Evolutionary conservation across 2,113 vertebrate species (phyloP).

Genomic region (Oxyruncus cristatus): DNA sequence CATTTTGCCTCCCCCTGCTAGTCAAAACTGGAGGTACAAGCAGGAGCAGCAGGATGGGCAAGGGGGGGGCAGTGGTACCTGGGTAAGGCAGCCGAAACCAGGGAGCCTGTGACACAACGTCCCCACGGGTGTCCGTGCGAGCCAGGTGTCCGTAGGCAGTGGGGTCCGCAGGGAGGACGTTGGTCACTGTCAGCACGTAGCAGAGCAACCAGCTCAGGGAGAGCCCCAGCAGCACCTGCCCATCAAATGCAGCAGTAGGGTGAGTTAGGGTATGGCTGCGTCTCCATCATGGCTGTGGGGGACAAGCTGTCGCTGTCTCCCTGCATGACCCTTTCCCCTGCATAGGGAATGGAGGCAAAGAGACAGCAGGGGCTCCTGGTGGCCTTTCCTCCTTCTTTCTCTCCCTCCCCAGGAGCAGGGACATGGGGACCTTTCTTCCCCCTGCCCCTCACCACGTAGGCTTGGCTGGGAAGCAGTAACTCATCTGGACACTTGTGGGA

Average conservation of each 20-base stretch:
- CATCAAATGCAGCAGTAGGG: background rate
- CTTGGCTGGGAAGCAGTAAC: background rate
- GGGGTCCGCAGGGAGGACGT: conserved; percentile 78
- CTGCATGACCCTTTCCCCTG: background rate
- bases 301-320: background rate
- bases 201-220: conserved; percentile 90
- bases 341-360: background rate
- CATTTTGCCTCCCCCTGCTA: background rate
- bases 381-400: background rate
- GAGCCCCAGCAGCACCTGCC: conserved; percentile 90
- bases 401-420: background rate
- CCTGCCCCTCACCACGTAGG: rapidly evolving
- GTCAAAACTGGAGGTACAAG: background rate
- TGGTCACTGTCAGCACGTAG: conserved; percentile 80
- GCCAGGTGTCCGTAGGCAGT: conserved; percentile 83
- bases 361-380: background rate
- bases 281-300: rapidly evolving
- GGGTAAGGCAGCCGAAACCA: conserved; percentile 95
- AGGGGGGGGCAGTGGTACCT: conserved; percentile 68
- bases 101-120: conserved; percentile 79
- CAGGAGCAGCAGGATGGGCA: background rate
- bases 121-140: conserved; percentile 86
- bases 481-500: background rate
- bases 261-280: background rate
- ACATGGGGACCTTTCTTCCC: background rate